A percentile compares a stretch with the other conserved stretches of the same genome.
These are phyloP conservation scores for Lerema accius DNA, from an alignment of 1,140 invertebrate species.

Conservation along the genomic window DNA sequence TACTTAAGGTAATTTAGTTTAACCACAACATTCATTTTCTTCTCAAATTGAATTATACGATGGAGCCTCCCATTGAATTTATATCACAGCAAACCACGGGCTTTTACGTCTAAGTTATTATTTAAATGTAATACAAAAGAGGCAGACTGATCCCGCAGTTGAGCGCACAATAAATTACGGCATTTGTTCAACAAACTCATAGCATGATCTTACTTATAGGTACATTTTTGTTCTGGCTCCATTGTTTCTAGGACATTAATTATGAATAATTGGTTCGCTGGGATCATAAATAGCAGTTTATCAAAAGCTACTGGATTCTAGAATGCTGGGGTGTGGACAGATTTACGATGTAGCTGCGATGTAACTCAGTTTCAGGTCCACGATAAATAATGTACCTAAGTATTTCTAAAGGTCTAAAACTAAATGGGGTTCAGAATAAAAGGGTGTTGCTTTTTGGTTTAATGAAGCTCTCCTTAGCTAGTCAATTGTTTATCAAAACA, in stretches of 20 bases:
- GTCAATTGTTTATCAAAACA: neutral
- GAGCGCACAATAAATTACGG: slow-evolving; percentile 42
- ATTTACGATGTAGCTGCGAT: slow-evolving; percentile 21
- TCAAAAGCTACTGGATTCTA: slow-evolving; percentile 25
- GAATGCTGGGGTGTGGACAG: slow-evolving; percentile 24
- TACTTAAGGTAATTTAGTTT: slow-evolving; percentile 3
- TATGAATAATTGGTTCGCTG: slow-evolving; percentile 15
- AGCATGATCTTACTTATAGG: slow-evolving; percentile 17
- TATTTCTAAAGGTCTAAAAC: neutral
- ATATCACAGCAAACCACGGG: slow-evolving; percentile 38
- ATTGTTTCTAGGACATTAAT: slow-evolving; percentile 32
- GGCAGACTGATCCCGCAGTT: slow-evolving; percentile 44
- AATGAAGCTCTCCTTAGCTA: too few species aligned
- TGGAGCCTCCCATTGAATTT: slow-evolving; percentile 39
- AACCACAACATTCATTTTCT: slow-evolving; percentile 13
- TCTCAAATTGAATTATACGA: slow-evolving; percentile 12
- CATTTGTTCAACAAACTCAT: slow-evolving; percentile 34
- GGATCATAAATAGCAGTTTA: slow-evolving; percentile 23
- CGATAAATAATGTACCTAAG: neutral
- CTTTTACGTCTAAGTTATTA: slow-evolving; percentile 34
- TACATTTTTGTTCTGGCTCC: slow-evolving; percentile 17
- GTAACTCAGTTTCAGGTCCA: slow-evolving; percentile 12
- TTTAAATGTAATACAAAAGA: slow-evolving; percentile 46
- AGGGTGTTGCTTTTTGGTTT: too few species aligned
- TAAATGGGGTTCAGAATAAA: too few species aligned